Conservation (phyloP, 1,140 invertebrate genomes). For the Caenorhabditis brenneri region DNA sequence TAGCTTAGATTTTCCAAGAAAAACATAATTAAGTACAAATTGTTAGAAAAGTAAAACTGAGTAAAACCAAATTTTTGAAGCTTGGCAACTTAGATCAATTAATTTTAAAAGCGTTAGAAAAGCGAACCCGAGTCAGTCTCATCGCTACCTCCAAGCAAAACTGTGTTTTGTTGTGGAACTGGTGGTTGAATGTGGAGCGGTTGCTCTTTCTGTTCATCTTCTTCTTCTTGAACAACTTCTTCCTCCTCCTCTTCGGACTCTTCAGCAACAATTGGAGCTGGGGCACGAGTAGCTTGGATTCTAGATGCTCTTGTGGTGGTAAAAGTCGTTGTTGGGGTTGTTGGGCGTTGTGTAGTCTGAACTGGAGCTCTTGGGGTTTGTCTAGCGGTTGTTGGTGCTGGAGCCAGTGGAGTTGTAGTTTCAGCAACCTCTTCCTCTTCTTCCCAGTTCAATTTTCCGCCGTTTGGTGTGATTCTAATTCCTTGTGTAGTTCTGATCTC, state of each 20-base stretch:
- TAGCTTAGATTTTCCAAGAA: no score
- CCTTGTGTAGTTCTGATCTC: slow-evolving; percentile 46
- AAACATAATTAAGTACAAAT: neutral
- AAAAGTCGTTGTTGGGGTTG: neutral
- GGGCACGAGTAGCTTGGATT: neutral
- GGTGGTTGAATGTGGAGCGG: slow-evolving; percentile 43
- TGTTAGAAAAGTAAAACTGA: neutral
- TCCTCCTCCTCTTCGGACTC: slow-evolving; percentile 46
- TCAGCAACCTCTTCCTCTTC: neutral
- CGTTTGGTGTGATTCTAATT: slow-evolving; percentile 47
- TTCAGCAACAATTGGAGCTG: neutral
- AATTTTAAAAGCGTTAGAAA: slow-evolving; percentile 35
- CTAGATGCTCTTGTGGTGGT: slow-evolving; percentile 42
- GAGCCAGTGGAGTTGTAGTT: slow-evolving; percentile 19
- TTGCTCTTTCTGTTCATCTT: slow-evolving; percentile 4
- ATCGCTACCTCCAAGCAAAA: slow-evolving; percentile 12
- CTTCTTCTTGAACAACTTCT: neutral
- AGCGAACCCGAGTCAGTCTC: slow-evolving; percentile 40
- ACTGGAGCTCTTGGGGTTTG: slow-evolving; percentile 1
- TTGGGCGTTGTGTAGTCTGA: neutral
- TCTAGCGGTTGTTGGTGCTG: slow-evolving; percentile 12
- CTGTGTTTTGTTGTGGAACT: slow-evolving; percentile 19
- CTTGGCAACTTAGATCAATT: neutral
- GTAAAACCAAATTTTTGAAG: neutral
- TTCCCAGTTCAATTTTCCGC: slow-evolving; percentile 14